Conservation (phyloP, 2,797 vertebrate species). For the Hirundo rustica region DNA sequence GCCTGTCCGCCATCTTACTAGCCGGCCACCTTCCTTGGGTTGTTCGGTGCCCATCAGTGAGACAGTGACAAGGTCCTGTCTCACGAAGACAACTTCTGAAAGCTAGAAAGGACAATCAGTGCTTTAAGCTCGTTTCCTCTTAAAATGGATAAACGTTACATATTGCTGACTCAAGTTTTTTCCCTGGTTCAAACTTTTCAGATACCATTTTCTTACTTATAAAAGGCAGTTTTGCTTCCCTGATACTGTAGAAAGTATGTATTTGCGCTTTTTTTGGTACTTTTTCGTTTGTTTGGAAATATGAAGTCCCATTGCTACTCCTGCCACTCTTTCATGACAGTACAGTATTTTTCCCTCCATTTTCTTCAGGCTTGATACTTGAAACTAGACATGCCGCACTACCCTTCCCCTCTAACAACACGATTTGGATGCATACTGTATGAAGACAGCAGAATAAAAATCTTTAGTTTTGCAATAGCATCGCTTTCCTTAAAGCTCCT, state of each 20-base stretch:
- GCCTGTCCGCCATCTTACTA: constrained; percentile 75
- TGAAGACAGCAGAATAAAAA: constrained; percentile 66
- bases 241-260: constrained; percentile 84
- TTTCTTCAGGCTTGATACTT: constrained; percentile 68
- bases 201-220: constrained; percentile 83
- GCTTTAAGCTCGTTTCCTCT: constrained; percentile 80
- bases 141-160: constrained; percentile 79
- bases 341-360: constrained; percentile 34
- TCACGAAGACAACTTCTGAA: constrained; percentile 77
- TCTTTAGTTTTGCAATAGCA: constrained; percentile 65
- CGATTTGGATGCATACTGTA: constrained; percentile 62
- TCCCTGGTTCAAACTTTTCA: constrained; percentile 82
- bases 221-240: constrained; percentile 93
- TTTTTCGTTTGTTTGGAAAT: constrained; percentile 43
- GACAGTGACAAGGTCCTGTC: constrained; percentile 61
- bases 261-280: constrained; percentile 57
- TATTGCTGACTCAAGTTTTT: constrained; percentile 78
- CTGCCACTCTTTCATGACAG: constrained; percentile 57
- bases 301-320: constrained; percentile 62
- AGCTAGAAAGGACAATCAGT: constrained; percentile 86
- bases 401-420: constrained; percentile 53
- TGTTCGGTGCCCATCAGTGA: constrained; percentile 79
- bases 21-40: constrained; percentile 79
- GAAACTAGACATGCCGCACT: constrained; percentile 51
- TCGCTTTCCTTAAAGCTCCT: constrained; percentile 74